These are phyloP conservation scores for Saiga tatarica DNA, from an alignment of 2,113 vertebrate genomes.

Conservation along the genomic window DNA sequence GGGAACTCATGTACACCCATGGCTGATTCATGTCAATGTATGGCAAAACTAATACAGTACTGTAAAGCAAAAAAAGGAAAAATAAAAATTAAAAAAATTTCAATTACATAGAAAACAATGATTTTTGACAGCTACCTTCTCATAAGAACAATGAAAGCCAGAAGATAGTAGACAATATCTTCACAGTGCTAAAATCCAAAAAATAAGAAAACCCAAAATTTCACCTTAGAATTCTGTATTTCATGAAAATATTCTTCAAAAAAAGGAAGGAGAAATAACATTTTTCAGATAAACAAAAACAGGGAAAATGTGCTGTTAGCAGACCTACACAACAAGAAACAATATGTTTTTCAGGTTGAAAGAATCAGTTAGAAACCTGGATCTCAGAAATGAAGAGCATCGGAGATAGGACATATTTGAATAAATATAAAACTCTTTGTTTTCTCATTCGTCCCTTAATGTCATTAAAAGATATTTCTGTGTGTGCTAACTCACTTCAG, in stretches of 20 bases:
- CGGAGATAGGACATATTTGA: background rate
- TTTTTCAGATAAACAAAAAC: constrained; percentile 41
- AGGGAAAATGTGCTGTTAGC: background rate
- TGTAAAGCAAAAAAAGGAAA: too few species aligned
- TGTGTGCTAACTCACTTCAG: background rate
- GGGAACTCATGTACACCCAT: too few species aligned
- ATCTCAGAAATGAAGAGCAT: constrained; percentile 26
- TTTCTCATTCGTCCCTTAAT: background rate
- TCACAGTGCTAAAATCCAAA: background rate
- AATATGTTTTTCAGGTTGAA: constrained; percentile 1
- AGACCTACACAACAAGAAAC: background rate
- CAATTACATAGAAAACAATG: background rate
- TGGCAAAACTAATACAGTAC: too few species aligned
- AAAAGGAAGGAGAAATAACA: constrained; percentile 7
- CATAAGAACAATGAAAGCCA: background rate
- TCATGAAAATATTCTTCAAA: background rate
- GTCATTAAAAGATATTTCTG: background rate
- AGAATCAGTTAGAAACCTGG: background rate
- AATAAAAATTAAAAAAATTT: too few species aligned
- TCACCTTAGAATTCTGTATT: background rate
- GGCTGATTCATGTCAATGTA: too few species aligned
- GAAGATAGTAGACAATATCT: background rate
- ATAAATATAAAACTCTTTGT: background rate
- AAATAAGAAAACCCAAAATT: background rate
- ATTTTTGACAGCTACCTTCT: background rate